These are phyloP conservation scores for Callaeas wilsoni DNA, from an alignment of 2,113 vertebrate genomes.

Conservation along the genomic window DNA sequence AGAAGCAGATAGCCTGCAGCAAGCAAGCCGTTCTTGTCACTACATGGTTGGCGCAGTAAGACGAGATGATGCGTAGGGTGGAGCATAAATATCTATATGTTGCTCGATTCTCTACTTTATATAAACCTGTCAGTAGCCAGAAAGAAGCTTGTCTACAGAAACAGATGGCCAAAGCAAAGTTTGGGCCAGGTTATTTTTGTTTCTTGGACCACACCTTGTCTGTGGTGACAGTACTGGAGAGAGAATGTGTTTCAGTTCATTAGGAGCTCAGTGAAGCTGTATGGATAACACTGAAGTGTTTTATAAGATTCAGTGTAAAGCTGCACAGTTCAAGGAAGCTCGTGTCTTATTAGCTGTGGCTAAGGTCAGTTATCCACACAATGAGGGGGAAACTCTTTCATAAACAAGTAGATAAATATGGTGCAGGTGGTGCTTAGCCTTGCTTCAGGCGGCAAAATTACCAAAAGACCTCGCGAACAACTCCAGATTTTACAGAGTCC, in stretches of 20 bases:
- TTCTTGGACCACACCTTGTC: neutral
- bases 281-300: constrained; percentile 24
- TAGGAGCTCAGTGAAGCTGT: neutral
- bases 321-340: constrained; percentile 20
- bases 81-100: neutral
- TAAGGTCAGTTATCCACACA: constrained; percentile 57
- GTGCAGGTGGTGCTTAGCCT: constrained; percentile 22
- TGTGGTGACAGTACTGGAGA: neutral
- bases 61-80: neutral
- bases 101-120: neutral
- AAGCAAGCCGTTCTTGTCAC: neutral
- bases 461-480: neutral
- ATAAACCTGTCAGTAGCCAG: neutral
- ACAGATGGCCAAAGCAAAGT: constrained; percentile 1
- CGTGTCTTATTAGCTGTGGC: constrained; percentile 31
- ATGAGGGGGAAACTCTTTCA: constrained; percentile 52
- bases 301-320: constrained; percentile 28
- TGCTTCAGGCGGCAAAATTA: neutral
- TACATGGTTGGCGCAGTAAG: neutral
- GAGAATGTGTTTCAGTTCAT: constrained; percentile 28
- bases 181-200: constrained; percentile 22
- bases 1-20: neutral
- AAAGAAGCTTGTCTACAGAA: neutral
- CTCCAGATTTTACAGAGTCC: neutral
- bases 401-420: constrained; percentile 49